Conservation (phyloP, 1,140 invertebrate genomes). For the Eciton burchellii region DNA sequence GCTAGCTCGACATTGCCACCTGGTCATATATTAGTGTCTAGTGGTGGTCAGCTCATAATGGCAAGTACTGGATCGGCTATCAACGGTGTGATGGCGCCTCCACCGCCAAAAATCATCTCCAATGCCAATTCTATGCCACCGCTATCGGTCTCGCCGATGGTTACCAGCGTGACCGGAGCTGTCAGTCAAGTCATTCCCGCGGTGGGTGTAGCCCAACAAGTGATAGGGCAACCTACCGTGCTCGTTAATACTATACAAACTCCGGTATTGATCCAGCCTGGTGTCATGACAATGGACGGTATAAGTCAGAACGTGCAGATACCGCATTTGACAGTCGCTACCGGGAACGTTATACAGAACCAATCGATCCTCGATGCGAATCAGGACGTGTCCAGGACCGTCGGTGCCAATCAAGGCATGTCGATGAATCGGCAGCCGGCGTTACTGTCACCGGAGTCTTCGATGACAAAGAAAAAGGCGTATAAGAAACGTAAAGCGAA, state of each 20-base stretch:
- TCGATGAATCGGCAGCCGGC: conserved; percentile 86
- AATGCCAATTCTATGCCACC: conserved; percentile 88
- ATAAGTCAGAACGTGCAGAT: conserved; percentile 89
- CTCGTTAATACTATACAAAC: conserved; percentile 93
- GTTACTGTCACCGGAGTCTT: conserved; percentile 89
- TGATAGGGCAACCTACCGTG: conserved; percentile 91
- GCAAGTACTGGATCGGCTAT: conserved; percentile 86
- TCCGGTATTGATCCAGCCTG: conserved; percentile 92
- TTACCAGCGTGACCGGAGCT: conserved; percentile 90
- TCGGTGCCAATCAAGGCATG: conserved; percentile 84
- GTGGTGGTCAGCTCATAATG: conserved; percentile 91
- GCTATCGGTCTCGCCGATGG: conserved; percentile 88
- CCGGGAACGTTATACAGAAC: conserved; percentile 89
- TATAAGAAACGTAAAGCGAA: conserved; percentile 91
- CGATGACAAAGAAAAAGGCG: conserved; percentile 88
- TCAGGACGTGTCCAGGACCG: conserved; percentile 84
- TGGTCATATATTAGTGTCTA: conserved; percentile 91
- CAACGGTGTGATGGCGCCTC: conserved; percentile 88
- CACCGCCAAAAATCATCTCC: conserved; percentile 88
- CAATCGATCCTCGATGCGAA: conserved; percentile 85
- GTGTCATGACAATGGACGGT: conserved; percentile 89
- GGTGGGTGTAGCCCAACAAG: conserved; percentile 87
- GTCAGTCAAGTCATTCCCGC: conserved; percentile 89
- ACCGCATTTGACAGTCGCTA: conserved; percentile 87
- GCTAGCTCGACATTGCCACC: conserved; percentile 85